Evolutionary conservation across 2,113 vertebrate species (phyloP).

Genomic region (Epinephelus lanceolatus): DNA sequence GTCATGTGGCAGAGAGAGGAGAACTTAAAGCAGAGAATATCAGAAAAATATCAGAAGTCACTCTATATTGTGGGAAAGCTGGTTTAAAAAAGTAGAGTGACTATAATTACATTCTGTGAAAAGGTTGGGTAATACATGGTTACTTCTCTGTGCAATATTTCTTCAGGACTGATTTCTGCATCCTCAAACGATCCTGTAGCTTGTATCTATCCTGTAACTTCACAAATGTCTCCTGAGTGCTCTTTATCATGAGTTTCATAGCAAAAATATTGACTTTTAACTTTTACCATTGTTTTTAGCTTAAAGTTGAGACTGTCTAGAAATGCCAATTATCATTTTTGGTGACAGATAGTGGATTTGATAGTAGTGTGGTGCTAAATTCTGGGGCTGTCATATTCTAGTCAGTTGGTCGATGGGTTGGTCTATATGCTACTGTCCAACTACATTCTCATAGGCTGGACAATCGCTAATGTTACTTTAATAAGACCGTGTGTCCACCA

Average conservation of each 20-base stretch:
- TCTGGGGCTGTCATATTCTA: no score
- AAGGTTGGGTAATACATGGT: not conserved
- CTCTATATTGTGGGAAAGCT: slow-evolving; percentile 4
- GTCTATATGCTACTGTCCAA: no score
- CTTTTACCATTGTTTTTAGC: no score
- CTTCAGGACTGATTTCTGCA: not conserved
- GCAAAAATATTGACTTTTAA: not conserved
- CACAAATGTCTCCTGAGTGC: not conserved
- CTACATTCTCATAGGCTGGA: no score
- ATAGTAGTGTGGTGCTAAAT: not conserved
- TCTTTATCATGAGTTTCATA: not conserved
- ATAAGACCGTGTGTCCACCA: no score
- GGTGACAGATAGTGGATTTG: not conserved
- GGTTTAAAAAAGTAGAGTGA: not conserved
- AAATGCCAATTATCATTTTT: no score
- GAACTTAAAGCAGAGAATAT: not conserved
- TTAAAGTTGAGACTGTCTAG: not conserved
- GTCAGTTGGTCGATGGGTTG: no score
- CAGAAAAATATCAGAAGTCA: not conserved
- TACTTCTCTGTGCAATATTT: slow-evolving; percentile 4
- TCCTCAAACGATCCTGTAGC: not conserved
- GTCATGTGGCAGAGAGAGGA: slow-evolving; percentile 6
- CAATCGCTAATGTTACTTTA: no score
- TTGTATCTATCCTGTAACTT: not conserved
- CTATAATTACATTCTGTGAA: not conserved